Conservation (phyloP, 1,140 invertebrate species). For the Anastrepha obliqua region DNA sequence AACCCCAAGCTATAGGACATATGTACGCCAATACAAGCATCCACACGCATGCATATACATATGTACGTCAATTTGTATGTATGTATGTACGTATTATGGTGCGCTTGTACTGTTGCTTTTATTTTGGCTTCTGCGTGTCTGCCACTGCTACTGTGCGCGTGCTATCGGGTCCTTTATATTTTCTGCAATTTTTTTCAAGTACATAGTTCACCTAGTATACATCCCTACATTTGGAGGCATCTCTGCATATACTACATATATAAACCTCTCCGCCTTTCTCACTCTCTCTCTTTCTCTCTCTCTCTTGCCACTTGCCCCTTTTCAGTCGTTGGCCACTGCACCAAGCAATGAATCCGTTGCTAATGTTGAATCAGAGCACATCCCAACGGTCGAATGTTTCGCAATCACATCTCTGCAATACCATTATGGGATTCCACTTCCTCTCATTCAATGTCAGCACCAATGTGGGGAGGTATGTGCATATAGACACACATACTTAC, state of each 20-base stretch:
- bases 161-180: neutral
- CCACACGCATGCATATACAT: neutral
- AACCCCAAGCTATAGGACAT: constrained; percentile 14
- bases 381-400: constrained; percentile 74
- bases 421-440: constrained; percentile 67
- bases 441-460: constrained; percentile 39
- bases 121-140: constrained; percentile 22
- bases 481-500: constrained; percentile 6
- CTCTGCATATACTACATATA: neutral
- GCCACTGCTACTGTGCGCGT: neutral
- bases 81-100: neutral
- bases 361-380: constrained; percentile 74
- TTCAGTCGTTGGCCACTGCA: constrained; percentile 16
- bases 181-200: neutral
- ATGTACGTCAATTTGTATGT: neutral
- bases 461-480: neutral
- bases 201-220: neutral
- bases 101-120: constrained; percentile 23
- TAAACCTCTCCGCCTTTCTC: neutral
- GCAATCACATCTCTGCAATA: constrained; percentile 74
- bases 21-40: neutral
- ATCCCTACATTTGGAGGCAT: neutral
- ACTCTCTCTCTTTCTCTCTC: neutral
- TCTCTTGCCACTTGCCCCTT: neutral
- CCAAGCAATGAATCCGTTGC: constrained; percentile 54